Conservation (phyloP, 2,888 invertebrate species). For the Stictocephala bisonia region DNA sequence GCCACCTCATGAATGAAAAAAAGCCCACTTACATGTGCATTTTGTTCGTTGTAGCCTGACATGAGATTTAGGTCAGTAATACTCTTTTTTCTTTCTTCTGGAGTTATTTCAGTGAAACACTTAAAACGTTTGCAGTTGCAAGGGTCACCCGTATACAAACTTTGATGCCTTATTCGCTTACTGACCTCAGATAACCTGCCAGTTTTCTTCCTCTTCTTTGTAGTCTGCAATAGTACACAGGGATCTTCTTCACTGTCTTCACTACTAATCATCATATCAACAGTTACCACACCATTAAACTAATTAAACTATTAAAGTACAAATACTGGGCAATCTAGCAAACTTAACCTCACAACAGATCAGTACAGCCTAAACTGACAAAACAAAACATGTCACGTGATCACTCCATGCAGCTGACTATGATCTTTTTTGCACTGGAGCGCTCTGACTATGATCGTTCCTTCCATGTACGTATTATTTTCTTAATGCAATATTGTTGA, state of each 20-base stretch:
- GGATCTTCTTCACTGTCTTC: conserved; percentile 8
- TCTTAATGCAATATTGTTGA: conserved; percentile 4
- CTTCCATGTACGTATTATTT: not conserved
- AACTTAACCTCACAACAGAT: not conserved
- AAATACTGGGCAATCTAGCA: too few species aligned
- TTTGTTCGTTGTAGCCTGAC: conserved; percentile 30
- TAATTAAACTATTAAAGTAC: too few species aligned
- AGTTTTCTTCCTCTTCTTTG: conserved; percentile 19
- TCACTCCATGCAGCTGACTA: too few species aligned
- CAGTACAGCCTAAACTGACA: not conserved
- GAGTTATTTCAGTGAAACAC: too few species aligned
- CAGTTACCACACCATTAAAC: not conserved
- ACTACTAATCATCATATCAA: not conserved
- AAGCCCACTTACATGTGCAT: too few species aligned
- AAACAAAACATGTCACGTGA: too few species aligned
- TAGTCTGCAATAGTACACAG: not conserved
- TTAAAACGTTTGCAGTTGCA: too few species aligned
- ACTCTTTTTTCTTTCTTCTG: conserved; percentile 29
- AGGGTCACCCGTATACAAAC: not conserved
- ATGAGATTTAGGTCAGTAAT: conserved; percentile 41
- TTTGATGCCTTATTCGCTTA: conserved; percentile 16
- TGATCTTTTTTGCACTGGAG: too few species aligned
- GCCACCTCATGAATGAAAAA: conserved; percentile 16
- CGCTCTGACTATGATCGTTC: too few species aligned
- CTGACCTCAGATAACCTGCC: conserved; percentile 12